Evolutionary conservation across 2,888 invertebrate species (phyloP), one percentile per base, ranked within the genome.

Genomic region (Drosophila stalkeri): DNA sequence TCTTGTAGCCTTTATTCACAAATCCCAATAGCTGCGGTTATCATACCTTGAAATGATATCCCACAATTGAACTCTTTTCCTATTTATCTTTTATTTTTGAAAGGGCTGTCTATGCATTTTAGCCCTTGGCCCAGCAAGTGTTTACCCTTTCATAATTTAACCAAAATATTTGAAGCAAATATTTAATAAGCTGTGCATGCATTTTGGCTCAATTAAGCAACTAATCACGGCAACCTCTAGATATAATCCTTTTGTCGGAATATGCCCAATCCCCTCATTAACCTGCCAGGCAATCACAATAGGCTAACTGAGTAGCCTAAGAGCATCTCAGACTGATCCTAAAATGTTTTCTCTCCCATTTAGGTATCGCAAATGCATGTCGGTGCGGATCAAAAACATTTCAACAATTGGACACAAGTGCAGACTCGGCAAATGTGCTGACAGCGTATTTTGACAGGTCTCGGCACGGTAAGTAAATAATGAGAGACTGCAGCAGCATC

Each of bases 121-220:
- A 11, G 57, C 66, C 72, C 16, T 46, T 20, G 39, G 67, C 56
- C 27, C 47, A 46, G 41, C 55, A 61, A 67, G 72, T 72, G 65
- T 55, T 61, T 71, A 90, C 86, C 90, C 86, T 77, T 86, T 88
- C 77, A 77, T 81, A 77, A 88, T 81, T 85, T 80, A 80, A 80
- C 90, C 86, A 88, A 86, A 86, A 86, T 86, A 86, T 86, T 86
- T 88, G 68, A 80, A 60, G 83, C 90, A 86, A 86, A 86, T 86
- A 86, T 89, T 86, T 86, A 72, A 88, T 80, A 86, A 80, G 81
- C 83, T 65, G 73, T 70, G 72, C 81, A 74, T 89, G 77, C 84
- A 81, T 82, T 89, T 90, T 77, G 85, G 85, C 87, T 83, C 91
- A 91, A 91, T 91, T 91, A 91, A 91, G 79, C 82, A 84, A 77